Conservation (phyloP, 1,140 invertebrate genomes). For the Drosophila rufa region DNA sequence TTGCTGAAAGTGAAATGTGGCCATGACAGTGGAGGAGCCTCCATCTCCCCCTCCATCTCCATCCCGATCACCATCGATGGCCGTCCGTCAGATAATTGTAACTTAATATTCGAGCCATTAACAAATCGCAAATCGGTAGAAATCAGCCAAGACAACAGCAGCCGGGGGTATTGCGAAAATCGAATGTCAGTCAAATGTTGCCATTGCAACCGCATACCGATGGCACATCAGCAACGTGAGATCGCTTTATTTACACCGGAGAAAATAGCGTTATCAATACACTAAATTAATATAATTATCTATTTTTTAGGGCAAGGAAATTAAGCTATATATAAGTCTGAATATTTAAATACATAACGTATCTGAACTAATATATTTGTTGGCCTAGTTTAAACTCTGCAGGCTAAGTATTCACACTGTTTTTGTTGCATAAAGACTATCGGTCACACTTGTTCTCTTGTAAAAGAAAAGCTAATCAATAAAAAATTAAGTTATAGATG, state of each 20-base stretch:
- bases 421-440: not conserved
- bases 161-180: slow-evolving; percentile 13
- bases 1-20: slow-evolving; percentile 80
- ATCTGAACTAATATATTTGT: not conserved
- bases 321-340: no score
- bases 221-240: slow-evolving; percentile 6
- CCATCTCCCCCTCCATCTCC: slow-evolving; percentile 9
- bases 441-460: no score
- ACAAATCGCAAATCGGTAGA: slow-evolving; percentile 70
- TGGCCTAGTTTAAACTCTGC: not conserved
- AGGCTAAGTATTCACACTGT: not conserved
- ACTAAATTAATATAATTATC: not conserved
- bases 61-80: slow-evolving; percentile 41
- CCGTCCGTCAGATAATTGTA: slow-evolving; percentile 64
- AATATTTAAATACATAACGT: not conserved
- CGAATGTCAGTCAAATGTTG: slow-evolving; percentile 42
- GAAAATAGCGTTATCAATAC: not conserved
- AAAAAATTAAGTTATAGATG: no score
- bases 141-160: slow-evolving; percentile 58
- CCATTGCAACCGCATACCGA: slow-evolving; percentile 24
- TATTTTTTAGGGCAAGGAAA: not conserved
- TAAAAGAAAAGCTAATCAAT: no score
- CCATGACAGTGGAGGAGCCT: slow-evolving; percentile 67
- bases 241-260: slow-evolving; percentile 1
- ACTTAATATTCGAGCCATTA: slow-evolving; percentile 78